Conservation (phyloP, 2,797 vertebrate species). For the Mus caroli region DNA sequence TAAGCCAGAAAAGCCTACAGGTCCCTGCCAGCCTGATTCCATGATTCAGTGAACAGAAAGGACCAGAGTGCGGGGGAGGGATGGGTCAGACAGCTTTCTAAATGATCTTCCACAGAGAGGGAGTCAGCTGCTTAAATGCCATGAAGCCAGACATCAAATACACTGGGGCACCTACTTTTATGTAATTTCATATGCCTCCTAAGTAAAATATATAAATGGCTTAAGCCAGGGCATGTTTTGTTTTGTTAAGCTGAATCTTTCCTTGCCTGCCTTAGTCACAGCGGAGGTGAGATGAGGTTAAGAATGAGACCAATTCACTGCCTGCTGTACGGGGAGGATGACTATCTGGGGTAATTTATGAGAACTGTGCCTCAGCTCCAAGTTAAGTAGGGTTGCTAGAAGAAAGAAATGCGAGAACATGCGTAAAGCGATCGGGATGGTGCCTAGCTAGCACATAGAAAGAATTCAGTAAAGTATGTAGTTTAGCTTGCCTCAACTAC, state of each 20-base stretch:
- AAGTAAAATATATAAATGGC: slow-evolving; percentile 35
- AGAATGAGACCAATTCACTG: background rate
- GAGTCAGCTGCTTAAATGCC: slow-evolving; percentile 22
- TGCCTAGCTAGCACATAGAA: background rate
- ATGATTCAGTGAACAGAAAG: slow-evolving; percentile 69
- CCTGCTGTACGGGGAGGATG: background rate
- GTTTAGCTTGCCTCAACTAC: background rate
- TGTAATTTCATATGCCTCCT: slow-evolving; percentile 50
- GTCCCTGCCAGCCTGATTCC: slow-evolving; percentile 55
- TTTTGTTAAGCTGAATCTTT: slow-evolving; percentile 20
- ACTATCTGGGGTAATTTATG: background rate
- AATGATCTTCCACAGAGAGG: slow-evolving; percentile 25
- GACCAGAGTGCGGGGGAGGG: background rate
- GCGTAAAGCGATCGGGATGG: background rate
- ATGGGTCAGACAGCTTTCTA: slow-evolving; percentile 43
- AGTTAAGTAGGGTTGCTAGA: background rate
- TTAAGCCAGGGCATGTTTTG: background rate
- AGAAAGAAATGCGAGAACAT: slow-evolving; percentile 12
- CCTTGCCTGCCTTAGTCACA: background rate
- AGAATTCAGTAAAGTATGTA: background rate
- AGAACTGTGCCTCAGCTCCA: background rate
- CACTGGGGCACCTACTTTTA: slow-evolving; percentile 27
- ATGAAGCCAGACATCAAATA: slow-evolving; percentile 50
- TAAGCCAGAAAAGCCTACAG: slow-evolving; percentile 13
- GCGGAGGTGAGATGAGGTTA: background rate